Evolutionary conservation across 1,140 invertebrate species (phyloP), one percentile per base, ranked within the genome.

Genomic region (Grapholita molesta): DNA sequence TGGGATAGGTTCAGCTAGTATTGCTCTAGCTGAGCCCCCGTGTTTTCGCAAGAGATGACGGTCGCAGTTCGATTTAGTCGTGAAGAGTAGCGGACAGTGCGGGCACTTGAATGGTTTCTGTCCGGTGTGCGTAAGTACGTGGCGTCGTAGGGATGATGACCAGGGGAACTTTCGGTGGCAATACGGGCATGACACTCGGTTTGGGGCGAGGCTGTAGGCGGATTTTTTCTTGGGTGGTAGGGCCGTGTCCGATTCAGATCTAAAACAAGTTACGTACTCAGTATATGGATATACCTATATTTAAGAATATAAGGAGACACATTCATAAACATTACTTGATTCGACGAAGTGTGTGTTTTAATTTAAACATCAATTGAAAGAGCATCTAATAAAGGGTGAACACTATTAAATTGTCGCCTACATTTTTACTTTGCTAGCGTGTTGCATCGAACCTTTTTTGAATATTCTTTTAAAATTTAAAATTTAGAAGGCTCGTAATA

Each of bases 11-110:
- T 91, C 78, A 67, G 81, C 90, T 76, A 87, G 83, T 65, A 92
- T 90, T 1, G 87, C 88, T 70, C 78, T 76, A 9, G 83, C 85
- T n/a, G 85, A 88, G 12, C 87, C 94, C 21, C 94, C 96, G 83
- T 99, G 98, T 84, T 99, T 99, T 12, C 98, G 93, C 21, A 98
- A 89, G 65, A 99, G 86, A 85, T 99, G 98, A 12, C 98, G 95
- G 77, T 99, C 98, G 85, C 98, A 98, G 86, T 99, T 99, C 1
- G 97, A 98, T 82, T 99, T 99, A 0, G 98, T 99, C 3, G 98
- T 99, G 87, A 99, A 99, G 0, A 97, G 94, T 0, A 99, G 93
- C 0, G 96, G 95, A 84, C 98, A 99, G 74, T 97, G 95, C 0
- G 96, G 95, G 88, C 98, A 99, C 83, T 98, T 97, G 92, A 96